Evolutionary conservation across 2,797 vertebrate genomes (phyloP).

Genomic region (Arrhamphus sclerolepis): DNA sequence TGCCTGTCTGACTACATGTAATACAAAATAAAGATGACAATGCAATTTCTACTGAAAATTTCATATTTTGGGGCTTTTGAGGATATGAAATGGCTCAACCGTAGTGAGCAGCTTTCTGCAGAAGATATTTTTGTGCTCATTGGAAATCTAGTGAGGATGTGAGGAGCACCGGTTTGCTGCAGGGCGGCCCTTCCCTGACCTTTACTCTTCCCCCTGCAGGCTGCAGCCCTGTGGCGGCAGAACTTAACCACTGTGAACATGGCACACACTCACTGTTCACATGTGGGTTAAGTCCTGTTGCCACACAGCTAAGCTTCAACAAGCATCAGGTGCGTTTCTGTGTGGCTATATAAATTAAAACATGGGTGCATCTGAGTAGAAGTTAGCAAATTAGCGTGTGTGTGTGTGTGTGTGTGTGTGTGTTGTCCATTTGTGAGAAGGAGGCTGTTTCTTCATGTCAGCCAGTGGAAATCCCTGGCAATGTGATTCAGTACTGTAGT

Average conservation of each 20-base stretch:
- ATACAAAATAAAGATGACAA: not conserved
- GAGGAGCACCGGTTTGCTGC: constrained; percentile 29
- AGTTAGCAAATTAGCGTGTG: constrained; percentile 21
- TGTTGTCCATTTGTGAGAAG: constrained; percentile 10
- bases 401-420: too few relatives aligned
- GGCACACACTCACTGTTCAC: constrained; percentile 86
- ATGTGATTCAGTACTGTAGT: constrained; percentile 91
- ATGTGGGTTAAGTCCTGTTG: constrained; percentile 92
- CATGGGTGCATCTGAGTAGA: constrained; percentile 7
- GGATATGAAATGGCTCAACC: not conserved
- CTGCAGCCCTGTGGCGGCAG: constrained; percentile 81
- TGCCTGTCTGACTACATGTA: not conserved
- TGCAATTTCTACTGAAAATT: not conserved
- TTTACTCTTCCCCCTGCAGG: constrained; percentile 43
- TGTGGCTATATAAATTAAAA: constrained; percentile 31
- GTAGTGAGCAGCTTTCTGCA: not conserved
- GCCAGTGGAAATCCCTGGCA: constrained; percentile 99
- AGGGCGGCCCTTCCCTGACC: constrained; percentile 47
- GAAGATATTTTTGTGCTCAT: not conserved
- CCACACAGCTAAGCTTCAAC: constrained; percentile 65
- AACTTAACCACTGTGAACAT: constrained; percentile 99
- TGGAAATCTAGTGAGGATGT: constrained; percentile 22
- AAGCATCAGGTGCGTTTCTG: constrained; percentile 18
- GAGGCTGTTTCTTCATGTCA: constrained; percentile 74
- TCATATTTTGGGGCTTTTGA: constrained; percentile 9